Evolutionary conservation across 1,140 invertebrate genomes (phyloP).

Genomic region (Panagrolaimus sp.): DNA sequence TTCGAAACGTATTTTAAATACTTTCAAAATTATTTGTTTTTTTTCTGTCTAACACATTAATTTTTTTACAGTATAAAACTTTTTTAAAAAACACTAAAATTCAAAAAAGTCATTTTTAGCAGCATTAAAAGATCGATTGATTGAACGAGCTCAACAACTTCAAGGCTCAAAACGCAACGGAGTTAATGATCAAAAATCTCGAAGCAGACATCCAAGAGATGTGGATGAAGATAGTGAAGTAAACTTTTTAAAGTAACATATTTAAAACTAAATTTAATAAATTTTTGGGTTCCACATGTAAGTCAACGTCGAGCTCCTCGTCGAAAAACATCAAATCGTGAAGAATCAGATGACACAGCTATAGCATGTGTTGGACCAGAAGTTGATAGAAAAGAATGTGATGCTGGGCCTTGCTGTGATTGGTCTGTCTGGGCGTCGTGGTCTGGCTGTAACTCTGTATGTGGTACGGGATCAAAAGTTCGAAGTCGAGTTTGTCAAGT

Average conservation of each 20-base stretch:
- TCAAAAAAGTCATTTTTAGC: no score
- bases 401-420: conserved; percentile 32
- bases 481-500: conserved; percentile 24
- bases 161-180: conserved; percentile 4
- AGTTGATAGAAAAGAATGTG: conserved; percentile 27
- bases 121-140: conserved; percentile 24
- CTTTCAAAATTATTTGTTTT: no score
- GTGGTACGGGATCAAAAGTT: conserved; percentile 5
- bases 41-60: no score
- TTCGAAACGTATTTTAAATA: no score
- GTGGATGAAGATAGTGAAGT: conserved; percentile 23
- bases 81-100: no score
- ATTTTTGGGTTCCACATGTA: neutral
- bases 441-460: conserved; percentile 16
- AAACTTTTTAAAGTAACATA: no score
- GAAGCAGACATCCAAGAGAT: conserved; percentile 15
- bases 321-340: neutral
- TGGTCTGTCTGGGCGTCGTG: conserved; percentile 21
- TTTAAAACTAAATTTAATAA: no score
- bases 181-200: conserved; percentile 6
- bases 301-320: conserved; percentile 21
- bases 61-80: no score
- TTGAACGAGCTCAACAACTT: conserved; percentile 26
- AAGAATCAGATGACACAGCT: neutral
- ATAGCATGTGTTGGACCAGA: conserved; percentile 31